Evolutionary conservation across 2,113 vertebrate species (phyloP).

Genomic region (Pogonocichla stellata): DNA sequence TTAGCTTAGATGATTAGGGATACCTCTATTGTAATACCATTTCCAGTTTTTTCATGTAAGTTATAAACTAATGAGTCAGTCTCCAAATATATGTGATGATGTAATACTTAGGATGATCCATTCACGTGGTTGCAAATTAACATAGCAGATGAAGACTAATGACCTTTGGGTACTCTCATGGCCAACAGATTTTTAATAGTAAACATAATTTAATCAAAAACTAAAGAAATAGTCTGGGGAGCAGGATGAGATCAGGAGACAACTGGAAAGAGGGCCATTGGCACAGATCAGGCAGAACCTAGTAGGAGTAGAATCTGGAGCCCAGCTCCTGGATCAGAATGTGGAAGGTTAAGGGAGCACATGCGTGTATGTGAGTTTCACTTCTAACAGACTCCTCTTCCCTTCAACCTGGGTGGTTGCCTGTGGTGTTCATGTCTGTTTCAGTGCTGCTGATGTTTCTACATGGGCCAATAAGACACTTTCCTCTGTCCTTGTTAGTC

Average conservation of each 20-base stretch:
- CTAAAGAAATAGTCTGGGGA: not conserved
- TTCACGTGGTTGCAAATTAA: not conserved
- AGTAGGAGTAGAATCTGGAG: not conserved
- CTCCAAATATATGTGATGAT: not conserved
- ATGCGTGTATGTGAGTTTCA: fast-evolving
- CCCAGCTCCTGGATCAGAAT: not conserved
- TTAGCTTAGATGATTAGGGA: not conserved
- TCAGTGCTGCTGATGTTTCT: not conserved
- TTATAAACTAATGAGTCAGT: not conserved
- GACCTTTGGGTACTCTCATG: not conserved
- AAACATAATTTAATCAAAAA: not conserved
- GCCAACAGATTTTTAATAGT: not conserved
- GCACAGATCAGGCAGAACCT: not conserved
- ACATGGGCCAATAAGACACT: not conserved
- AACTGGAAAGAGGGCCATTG: not conserved
- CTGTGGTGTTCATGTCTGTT: not conserved
- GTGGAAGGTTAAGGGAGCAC: not conserved
- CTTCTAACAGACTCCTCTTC: not conserved
- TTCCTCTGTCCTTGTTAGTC: not conserved
- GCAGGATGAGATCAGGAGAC: not conserved
- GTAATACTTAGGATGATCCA: not conserved
- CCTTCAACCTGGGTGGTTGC: not conserved
- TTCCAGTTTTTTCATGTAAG: not conserved
- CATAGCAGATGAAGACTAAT: not conserved
- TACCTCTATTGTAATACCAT: not conserved